Evolutionary conservation across 2,888 invertebrate species (phyloP), one percentile per base, ranked within the genome.

Genomic region (Tenthredo mesomela): DNA sequence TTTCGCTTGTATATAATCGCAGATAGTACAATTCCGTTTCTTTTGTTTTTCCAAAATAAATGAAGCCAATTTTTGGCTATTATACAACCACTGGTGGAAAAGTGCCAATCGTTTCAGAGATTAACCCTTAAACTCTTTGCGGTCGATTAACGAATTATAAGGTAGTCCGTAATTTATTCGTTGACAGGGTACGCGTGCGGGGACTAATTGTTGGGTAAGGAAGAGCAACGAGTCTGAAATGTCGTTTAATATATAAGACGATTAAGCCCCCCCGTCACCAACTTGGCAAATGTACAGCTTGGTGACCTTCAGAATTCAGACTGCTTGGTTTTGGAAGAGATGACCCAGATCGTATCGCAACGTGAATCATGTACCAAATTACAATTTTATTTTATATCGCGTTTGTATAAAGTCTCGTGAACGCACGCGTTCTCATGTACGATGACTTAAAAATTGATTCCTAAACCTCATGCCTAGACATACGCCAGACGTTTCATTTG

Each of bases 271-370:
- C 7, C 50, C 18, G 37, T 25, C 40, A 29, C 33, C n/a, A 10
- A 58, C 61, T 80, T 80, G 80, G 58, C 61, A 61, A 61, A 37
- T 61, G 29, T 29, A 61, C 58, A 50, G 61, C 37, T 29, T 5
- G 21, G 29, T 29, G n/a, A 82, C 82, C 67, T 70, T 82, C 65
- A 47, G 67, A 47, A 67, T 50, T 67, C 70, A 67, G 82, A 70
- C 67, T 43, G 67, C 82, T 65, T 47, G 82, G 67, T 61, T 61
- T 50, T 61, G 82, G 29, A 40, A 65, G 67, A 82, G 21, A 82
- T 82, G 82, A 82, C 82, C 67, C 50, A 67, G 43, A 82, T 82
- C 47, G 12, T 4, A 15, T 70, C 33, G 21, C 29, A 25, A 25
- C 25, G 29, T 47, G 82, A 82, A 67, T 82, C 82, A 47, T 37